Conservation (phyloP, 2,797 vertebrate species). For the Phrynocephalus forsythii region DNA sequence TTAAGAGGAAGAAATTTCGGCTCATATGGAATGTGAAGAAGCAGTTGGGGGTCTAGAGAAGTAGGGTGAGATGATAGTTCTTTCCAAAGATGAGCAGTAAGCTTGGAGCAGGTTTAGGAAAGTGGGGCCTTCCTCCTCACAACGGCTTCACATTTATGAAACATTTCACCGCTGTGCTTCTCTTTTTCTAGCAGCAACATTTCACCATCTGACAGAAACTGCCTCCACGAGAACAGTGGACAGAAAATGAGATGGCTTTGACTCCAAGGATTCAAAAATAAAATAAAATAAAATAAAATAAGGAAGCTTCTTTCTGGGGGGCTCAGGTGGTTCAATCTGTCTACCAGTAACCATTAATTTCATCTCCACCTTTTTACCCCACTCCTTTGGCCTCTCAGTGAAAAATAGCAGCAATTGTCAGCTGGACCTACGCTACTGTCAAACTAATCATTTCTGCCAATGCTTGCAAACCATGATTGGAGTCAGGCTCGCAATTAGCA, state of each 20-base stretch:
- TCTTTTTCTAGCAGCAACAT: constrained; percentile 49
- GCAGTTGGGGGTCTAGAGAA: not conserved
- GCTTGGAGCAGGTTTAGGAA: constrained; percentile 52
- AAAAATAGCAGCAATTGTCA: not conserved
- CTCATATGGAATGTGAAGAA: not conserved
- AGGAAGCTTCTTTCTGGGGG: not conserved
- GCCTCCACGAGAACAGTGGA: constrained; percentile 24
- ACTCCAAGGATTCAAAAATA: not conserved
- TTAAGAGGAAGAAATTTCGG: not conserved
- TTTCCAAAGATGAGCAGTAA: constrained; percentile 45
- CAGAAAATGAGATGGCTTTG: not conserved
- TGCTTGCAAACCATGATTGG: not conserved
- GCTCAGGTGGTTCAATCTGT: not conserved
- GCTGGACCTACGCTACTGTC: not conserved
- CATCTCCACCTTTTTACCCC: not conserved
- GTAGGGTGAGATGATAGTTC: constrained; percentile 35
- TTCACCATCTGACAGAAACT: constrained; percentile 23
- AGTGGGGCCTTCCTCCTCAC: constrained; percentile 46
- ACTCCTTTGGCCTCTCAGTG: not conserved
- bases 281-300: not conserved
- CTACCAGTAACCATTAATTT: not conserved
- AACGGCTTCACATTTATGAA: constrained; percentile 58
- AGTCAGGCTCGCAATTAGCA: not conserved
- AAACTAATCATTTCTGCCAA: not conserved
- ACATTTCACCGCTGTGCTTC: constrained; percentile 35